phyloP scores from a whole-genome alignment of 2,113 vertebrate genomes.

The Phainopepla nitens region DNA sequence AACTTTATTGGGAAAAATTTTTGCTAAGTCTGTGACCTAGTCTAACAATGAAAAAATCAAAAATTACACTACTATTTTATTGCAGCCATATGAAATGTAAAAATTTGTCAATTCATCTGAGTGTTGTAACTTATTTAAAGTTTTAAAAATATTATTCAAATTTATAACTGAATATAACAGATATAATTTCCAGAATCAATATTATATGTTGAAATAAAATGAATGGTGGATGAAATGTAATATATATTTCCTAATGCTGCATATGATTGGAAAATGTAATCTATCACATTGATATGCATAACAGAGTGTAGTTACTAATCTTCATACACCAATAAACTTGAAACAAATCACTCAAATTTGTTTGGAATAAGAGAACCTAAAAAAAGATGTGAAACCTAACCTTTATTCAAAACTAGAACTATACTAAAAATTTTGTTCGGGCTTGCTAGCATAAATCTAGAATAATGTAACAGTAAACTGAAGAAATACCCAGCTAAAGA shows the following conservation, averaged over 20 bases:
- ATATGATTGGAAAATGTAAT: neutral
- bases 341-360: neutral
- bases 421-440: neutral
- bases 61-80: neutral
- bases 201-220: neutral
- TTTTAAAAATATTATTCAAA: neutral
- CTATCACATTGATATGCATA: neutral
- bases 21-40: neutral
- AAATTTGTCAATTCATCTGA: neutral
- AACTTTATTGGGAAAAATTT: neutral
- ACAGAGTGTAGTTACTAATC: neutral
- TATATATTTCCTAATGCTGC: neutral
- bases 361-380: neutral
- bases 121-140: neutral
- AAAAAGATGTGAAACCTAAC: neutral
- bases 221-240: neutral
- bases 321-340: neutral
- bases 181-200: neutral
- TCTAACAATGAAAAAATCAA: neutral
- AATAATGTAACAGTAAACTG: neutral
- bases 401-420: neutral
- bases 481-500: neutral
- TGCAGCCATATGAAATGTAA: neutral
- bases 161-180: neutral
- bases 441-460: neutral